Evolutionary conservation across 2,113 vertebrate species (phyloP).

Genomic region (Ursus arctos): DNA sequence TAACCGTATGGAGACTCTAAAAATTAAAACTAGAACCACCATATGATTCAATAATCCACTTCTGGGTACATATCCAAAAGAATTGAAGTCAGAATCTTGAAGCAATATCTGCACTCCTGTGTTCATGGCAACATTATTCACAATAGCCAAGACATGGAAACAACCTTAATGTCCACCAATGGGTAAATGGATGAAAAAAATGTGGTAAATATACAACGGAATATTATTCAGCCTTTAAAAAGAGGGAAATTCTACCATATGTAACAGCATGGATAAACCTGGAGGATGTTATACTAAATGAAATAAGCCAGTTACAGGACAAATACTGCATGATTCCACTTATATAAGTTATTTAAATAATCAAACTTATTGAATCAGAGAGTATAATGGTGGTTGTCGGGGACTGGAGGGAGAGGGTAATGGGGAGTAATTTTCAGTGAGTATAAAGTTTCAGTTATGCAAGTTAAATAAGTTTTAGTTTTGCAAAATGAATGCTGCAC

Average conservation of each 20-base stretch:
- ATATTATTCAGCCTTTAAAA: neutral
- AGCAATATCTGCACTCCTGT: neutral
- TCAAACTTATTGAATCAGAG: neutral
- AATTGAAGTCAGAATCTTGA: neutral
- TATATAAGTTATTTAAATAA: neutral
- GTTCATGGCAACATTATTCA: neutral
- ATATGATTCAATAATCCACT: neutral
- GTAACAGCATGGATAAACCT: neutral
- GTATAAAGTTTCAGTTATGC: neutral
- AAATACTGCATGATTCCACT: neutral
- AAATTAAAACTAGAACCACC: neutral
- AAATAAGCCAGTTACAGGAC: neutral
- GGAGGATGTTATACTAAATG: neutral
- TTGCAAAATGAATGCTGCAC: neutral
- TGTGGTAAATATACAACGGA: neutral
- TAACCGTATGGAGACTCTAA: neutral
- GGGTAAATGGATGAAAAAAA: neutral
- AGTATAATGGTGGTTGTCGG: neutral
- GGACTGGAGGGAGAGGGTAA: neutral
- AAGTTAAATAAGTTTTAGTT: neutral
- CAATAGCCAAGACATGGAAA: neutral
- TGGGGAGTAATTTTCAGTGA: neutral
- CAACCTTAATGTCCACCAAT: neutral
- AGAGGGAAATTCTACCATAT: neutral
- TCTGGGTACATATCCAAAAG: neutral